Conservation (phyloP, 1,140 invertebrate genomes). For the Macrostomum lignano region DNA sequence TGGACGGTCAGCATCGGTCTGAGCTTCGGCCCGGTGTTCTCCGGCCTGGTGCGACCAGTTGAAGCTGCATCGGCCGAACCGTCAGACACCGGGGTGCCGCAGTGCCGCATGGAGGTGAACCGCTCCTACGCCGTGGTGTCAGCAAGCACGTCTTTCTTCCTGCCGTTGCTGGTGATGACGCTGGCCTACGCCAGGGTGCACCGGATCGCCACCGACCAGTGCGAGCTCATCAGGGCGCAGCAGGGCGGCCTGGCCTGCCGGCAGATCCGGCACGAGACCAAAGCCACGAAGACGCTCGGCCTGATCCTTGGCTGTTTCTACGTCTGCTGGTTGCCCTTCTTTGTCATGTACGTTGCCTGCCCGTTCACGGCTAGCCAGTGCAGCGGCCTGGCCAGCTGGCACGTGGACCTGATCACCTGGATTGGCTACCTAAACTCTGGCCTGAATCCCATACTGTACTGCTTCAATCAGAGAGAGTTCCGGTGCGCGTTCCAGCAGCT, state of each 20-base stretch:
- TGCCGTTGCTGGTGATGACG: constrained; percentile 57
- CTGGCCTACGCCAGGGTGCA: constrained; percentile 65
- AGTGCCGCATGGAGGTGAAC: constrained; percentile 34
- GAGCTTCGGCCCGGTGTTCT: constrained; percentile 55
- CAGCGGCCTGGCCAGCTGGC: not conserved
- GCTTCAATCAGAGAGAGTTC: constrained; percentile 5
- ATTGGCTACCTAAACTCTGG: constrained; percentile 5
- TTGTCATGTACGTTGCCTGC: constrained; percentile 18
- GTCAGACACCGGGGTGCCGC: too few species aligned
- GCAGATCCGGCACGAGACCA: not conserved
- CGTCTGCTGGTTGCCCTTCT: constrained; percentile 27
- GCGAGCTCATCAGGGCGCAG: constrained; percentile 13
- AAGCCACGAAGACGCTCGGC: constrained; percentile 5
- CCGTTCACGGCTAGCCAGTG: constrained; percentile 14
- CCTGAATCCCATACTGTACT: constrained; percentile 6
- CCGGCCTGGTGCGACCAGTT: constrained; percentile 43
- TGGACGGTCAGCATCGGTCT: constrained; percentile 64
- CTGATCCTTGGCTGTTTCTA: constrained; percentile 26
- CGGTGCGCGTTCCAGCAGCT: not conserved
- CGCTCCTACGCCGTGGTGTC: constrained; percentile 44
- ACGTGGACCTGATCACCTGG: constrained; percentile 1
- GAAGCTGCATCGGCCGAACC: too few species aligned
- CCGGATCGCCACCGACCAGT: constrained; percentile 14
- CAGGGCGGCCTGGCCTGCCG: not conserved
- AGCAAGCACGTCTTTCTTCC: constrained; percentile 57